Evolutionary conservation across 2,113 vertebrate genomes (phyloP), one percentile per base, ranked within the genome.

Genomic region (Neodon shergylaensis): DNA sequence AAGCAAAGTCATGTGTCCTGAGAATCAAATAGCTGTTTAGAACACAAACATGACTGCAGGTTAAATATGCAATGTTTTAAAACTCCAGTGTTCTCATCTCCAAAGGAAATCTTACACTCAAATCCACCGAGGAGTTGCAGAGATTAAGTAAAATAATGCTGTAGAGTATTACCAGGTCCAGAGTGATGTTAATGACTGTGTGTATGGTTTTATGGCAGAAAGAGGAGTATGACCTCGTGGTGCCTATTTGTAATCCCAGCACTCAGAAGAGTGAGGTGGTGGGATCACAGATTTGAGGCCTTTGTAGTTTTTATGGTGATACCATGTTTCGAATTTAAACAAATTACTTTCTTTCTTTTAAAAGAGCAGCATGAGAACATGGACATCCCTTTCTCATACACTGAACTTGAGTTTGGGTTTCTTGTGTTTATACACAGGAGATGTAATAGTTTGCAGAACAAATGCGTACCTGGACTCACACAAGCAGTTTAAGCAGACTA

Each of bases 61-160:
- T 94, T 87, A 89, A 70, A 95, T n/a, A 87, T 4, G 76, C 77
- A 52, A 39, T 92, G 24, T 52, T 94, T 93, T 84, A 82, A 91
- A 91, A 39, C 21, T 61, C 77, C 26, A 24, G 11, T 73, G 86
- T 84, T 94, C 5, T 83, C 7, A 74, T 95, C 13, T 92, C 17
- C 39, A 89, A 66, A 31, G 24, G 26, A 44, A 33, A 89, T 92
- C 2, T 33, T 73, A 87, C 90, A 44, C 26, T 79, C 36, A 24
- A n/a, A 24, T 65, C 14, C 73, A 8, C 3, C 13, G 28, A 14
- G 61, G 65, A 28, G 31, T 70, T 87, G 5, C 58, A 33, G 61
- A 8, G 47, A 70, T 86, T 84, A 88, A 61, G 61, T 63, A 77
- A 93, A 24, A 42, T 6, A 79, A 49, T 85, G 11, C 7, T 89